Evolutionary conservation across 2,888 invertebrate species (phyloP), one percentile per base, ranked within the genome.

Genomic region (Automeris io): DNA sequence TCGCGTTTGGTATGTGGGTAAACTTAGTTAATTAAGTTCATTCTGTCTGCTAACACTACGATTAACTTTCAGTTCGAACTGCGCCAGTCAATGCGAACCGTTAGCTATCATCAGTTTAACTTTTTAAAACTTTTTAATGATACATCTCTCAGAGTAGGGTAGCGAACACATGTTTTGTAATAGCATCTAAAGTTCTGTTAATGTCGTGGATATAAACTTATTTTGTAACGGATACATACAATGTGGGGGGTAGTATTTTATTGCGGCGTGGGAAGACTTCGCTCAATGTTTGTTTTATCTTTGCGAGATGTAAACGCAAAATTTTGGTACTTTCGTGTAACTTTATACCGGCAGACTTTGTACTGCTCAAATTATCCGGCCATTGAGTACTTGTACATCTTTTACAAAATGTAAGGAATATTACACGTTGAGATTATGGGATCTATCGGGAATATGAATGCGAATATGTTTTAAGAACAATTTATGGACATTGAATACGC

Each of bases 41-140:
- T 21, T 22, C 21, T 7, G 21, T 36, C 36, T 13, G 21, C 21
- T 18, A 34, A 34, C 34, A 34, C 29, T 22, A 23, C 22, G 22
- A 34, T 23, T 22, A 11, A 18, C 37, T 31, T 31, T 21, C 23
- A 9, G n/a, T 25, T 4, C 16, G 6, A 3, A 16, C 4, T 22
- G 11, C 13, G 11, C 29, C 31, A 31, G 35, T 23, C 29, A 39
- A 35, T 31, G 21, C 16, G 6, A 39, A 41, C 36, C 22, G 39
- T 24, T 40, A 21, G 38, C 41, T 38, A 40, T 48, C 40, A 33
- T 44, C 37, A 12, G 23, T 29, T 18, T 11, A 36, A 32, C 31
- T 37, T 46, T 46, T 44, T 37, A 31, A 37, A 43, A 46, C 38
- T 40, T 40, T 42, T 34, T 41, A 42, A 48, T 43, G 35, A 29